These are phyloP conservation scores for Oceanodroma leucorhoa DNA, from an alignment of 2,797 vertebrate genomes.

Conservation along the genomic window DNA sequence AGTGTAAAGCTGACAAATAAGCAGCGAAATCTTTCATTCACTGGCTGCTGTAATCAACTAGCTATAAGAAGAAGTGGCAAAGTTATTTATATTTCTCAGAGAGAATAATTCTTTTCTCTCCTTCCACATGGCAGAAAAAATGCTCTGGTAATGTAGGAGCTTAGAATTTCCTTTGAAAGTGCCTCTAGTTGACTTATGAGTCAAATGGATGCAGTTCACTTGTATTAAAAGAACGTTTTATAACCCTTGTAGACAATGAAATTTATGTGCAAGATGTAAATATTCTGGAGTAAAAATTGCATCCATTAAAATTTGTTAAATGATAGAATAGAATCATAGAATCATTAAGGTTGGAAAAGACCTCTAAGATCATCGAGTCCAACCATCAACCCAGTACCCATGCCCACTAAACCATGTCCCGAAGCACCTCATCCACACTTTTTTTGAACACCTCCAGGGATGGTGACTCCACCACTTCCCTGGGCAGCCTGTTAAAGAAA, in stretches of 20 bases:
- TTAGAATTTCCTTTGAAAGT: constrained; percentile 17
- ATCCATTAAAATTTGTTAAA: constrained; percentile 3
- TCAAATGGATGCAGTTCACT: background rate
- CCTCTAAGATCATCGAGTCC: no score
- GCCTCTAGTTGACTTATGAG: background rate
- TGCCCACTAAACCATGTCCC: no score
- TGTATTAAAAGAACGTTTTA: background rate
- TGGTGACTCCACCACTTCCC: no score
- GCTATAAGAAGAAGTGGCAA: background rate
- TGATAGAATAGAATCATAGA: no score
- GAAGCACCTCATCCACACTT: no score
- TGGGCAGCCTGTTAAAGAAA: no score
- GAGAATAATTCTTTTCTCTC: constrained; percentile 8
- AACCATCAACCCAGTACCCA: no score
- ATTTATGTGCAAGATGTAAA: background rate
- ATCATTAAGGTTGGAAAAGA: no score
- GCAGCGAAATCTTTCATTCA: background rate
- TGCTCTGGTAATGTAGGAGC: background rate
- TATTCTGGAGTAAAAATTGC: background rate
- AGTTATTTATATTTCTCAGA: constrained; percentile 41
- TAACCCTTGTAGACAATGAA: background rate
- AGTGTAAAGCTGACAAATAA: background rate
- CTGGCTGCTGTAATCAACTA: constrained; percentile 24
- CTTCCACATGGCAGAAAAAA: background rate
- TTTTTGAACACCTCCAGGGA: no score